phyloP scores from a whole-genome alignment of 2,888 invertebrate species.

The Stenodema calcarata region DNA sequence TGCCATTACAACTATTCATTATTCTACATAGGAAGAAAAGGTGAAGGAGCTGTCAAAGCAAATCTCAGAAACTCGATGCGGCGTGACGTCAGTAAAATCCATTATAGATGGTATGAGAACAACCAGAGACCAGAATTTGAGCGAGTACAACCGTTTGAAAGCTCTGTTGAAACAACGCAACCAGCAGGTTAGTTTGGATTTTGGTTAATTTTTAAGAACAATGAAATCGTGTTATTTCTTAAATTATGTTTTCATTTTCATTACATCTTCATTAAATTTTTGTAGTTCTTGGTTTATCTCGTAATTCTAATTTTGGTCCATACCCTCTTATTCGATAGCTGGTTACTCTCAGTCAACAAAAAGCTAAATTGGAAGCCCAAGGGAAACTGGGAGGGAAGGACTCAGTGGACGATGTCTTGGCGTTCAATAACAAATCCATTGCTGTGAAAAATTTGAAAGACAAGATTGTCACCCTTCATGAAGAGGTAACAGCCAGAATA shows the following conservation, averaged over 20 bases:
- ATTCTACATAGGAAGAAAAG: conserved; percentile 67
- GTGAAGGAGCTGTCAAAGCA: conserved; percentile 81
- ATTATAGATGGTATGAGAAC: conserved; percentile 86
- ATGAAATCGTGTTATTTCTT: not conserved
- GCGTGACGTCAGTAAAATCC: conserved; percentile 88
- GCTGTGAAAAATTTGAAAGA: conserved; percentile 73
- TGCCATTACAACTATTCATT: not conserved
- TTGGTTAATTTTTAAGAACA: not conserved
- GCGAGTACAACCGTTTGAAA: conserved; percentile 72
- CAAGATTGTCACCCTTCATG: conserved; percentile 76
- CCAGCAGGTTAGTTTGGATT: conserved; percentile 63
- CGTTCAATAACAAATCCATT: conserved; percentile 74
- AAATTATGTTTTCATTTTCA: not conserved
- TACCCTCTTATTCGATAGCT: conserved; percentile 60
- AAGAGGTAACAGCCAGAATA: conserved; percentile 63
- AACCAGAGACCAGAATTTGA: conserved; percentile 89
- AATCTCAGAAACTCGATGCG: conserved; percentile 82
- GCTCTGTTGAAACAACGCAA: conserved; percentile 84
- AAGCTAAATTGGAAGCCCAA: conserved; percentile 79
- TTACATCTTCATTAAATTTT: not conserved
- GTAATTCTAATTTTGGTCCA: not conserved
- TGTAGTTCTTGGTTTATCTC: not conserved
- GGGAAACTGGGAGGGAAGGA: conserved; percentile 63
- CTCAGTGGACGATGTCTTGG: conserved; percentile 66
- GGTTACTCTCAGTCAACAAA: conserved; percentile 81